Evolutionary conservation across 2,113 vertebrate species (phyloP), one percentile per base, ranked within the genome.

Genomic region (Gnathonemus echidnorhynchus): DNA sequence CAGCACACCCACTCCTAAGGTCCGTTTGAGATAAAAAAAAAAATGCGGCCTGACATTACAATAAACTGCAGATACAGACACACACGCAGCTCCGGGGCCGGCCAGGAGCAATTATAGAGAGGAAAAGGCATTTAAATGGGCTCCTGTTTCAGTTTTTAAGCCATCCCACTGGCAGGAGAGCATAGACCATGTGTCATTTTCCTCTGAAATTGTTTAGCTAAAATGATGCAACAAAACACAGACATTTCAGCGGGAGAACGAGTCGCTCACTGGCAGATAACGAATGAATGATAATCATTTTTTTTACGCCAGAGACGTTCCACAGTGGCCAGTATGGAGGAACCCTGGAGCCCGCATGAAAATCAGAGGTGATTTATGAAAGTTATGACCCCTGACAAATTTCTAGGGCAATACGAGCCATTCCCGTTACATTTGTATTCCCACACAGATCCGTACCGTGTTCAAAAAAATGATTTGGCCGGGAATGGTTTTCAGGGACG

Each of bases 171-270:
- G 74, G 35, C 74, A 42, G 35, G 74, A 42, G 5, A 31, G 74
- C 74, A 80, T 19, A 17, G 45, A 46, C 84, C 45, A 50, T 13
- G 48, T 86, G 45, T 9, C 24, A 86, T n/a, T 15, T 86, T 49
- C n/a, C 10, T 5, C n/a, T 27, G 84, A 49, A 86, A 5, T 86
- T 27, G 45, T 27, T 49, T 49, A 27, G n/a, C 11, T 27, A 1
- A 50, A 86, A 86, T 49, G 84, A 86, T 86, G 84, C 84, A 49
- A 49, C n/a, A 46, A 86, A 86, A 48, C 24, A 13, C 84, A 86
- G 84, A 50, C 48, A 49, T 48, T 48, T 80, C 74, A 42, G 74
- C 39, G 7, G 42, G 74, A 42, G 42, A 80, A 2, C 1, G 15
- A 80, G 74, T 19, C 66, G 11, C 31, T 35, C 74, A 19, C 70